Evolutionary conservation across 64 coral and sea anemone genomes (phyloP).

Genomic region (Pocillopora verrucosa): DNA sequence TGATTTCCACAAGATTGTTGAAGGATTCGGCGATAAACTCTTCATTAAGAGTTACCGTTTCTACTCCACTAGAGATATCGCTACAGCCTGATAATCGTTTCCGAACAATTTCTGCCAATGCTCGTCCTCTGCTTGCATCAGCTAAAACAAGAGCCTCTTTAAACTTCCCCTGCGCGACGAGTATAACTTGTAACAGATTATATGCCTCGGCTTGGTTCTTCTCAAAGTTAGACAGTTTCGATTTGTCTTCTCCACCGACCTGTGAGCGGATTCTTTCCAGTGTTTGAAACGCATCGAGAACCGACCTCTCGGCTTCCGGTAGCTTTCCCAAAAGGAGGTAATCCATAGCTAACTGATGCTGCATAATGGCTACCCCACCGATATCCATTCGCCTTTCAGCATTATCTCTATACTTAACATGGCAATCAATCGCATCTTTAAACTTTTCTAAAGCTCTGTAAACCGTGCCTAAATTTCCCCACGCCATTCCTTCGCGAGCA

Average conservation of each 20-base stretch:
- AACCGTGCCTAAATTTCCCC: slow-evolving; percentile 68
- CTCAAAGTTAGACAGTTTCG: slow-evolving; percentile 76
- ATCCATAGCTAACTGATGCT: slow-evolving; percentile 65
- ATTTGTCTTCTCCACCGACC: slow-evolving; percentile 61
- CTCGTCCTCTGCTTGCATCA: slow-evolving; percentile 48
- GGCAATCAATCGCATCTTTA: slow-evolving; percentile 60
- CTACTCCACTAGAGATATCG: not conserved
- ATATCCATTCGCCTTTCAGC: slow-evolving; percentile 62
- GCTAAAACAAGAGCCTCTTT: slow-evolving; percentile 63
- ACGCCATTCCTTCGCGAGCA: slow-evolving; percentile 72
- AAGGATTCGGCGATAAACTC: slow-evolving; percentile 45
- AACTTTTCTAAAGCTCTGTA: slow-evolving; percentile 56
- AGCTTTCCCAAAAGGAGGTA: slow-evolving; percentile 49
- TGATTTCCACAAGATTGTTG: slow-evolving; percentile 36
- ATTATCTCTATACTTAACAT: slow-evolving; percentile 59
- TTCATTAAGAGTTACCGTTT: slow-evolving; percentile 3
- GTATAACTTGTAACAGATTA: slow-evolving; percentile 57
- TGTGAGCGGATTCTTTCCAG: slow-evolving; percentile 59
- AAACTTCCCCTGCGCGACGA: slow-evolving; percentile 47
- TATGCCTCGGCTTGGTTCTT: slow-evolving; percentile 70
- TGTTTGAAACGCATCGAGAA: slow-evolving; percentile 50
- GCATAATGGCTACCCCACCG: slow-evolving; percentile 72
- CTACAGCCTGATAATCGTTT: slow-evolving; percentile 6
- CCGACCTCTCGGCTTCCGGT: slow-evolving; percentile 20
- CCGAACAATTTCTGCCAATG: slow-evolving; percentile 47